phyloP scores from a whole-genome alignment of 2,113 vertebrate genomes.

The Lepidothrix coronata region DNA sequence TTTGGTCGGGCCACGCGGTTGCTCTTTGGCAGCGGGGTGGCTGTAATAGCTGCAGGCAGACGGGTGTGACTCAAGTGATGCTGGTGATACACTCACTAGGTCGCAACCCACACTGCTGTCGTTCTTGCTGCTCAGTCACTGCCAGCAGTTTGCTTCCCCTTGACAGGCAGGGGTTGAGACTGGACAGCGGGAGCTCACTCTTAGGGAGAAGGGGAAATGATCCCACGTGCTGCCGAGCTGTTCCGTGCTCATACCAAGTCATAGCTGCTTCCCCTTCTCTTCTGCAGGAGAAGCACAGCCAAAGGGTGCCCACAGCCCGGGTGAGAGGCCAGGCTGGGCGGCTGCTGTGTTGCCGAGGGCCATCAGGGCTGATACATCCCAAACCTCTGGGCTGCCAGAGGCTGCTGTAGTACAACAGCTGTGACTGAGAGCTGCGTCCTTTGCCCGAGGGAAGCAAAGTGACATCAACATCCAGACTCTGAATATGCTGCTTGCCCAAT shows the following conservation, averaged over 20 bases:
- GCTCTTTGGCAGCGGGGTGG: neutral
- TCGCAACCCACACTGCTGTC: neutral
- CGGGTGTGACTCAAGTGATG: neutral
- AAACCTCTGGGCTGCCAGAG: neutral
- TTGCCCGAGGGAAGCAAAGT: neutral
- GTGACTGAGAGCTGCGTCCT: neutral
- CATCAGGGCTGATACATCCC: neutral
- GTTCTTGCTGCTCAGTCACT: neutral
- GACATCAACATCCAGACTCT: neutral
- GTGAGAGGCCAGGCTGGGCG: accelerated
- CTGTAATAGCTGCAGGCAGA: neutral
- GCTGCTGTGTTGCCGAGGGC: neutral
- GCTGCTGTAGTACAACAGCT: neutral
- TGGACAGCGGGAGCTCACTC: accelerated
- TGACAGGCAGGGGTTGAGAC: neutral
- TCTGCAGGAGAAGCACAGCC: neutral
- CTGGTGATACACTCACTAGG: neutral
- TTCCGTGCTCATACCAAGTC: accelerated
- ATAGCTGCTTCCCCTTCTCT: neutral
- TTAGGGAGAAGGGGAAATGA: accelerated
- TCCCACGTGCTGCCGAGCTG: neutral
- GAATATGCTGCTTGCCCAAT: accelerated
- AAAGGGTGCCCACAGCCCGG: accelerated
- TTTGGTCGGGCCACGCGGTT: neutral
- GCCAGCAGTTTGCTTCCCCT: neutral